phyloP scores from a whole-genome alignment of 64 coral and sea anemone species.

The Porites lutea region DNA sequence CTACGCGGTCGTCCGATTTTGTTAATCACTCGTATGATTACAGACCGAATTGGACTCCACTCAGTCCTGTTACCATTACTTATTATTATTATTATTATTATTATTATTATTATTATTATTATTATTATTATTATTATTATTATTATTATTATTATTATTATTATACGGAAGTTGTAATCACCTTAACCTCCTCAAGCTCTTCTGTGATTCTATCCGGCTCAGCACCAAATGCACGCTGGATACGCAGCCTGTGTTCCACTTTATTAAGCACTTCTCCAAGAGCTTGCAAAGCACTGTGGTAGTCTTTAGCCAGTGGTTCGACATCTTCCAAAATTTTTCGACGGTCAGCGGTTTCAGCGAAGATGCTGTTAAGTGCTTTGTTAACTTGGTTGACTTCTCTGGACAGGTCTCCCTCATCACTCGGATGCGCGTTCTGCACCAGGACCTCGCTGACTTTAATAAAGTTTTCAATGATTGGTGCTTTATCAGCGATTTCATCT shows the following conservation, averaged over 20 bases:
- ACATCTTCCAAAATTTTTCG: conserved; percentile 60
- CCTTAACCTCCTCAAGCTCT: conserved; percentile 77
- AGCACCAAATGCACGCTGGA: conserved; percentile 80
- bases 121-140: no score
- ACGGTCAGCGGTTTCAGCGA: conserved; percentile 28
- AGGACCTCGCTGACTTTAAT: conserved; percentile 68
- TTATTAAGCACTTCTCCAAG: conserved; percentile 66
- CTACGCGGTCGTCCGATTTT: no score
- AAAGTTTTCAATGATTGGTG: conserved; percentile 87
- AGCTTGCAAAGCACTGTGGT: conserved; percentile 70
- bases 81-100: no score
- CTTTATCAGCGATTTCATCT: conserved; percentile 76
- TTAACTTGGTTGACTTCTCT: conserved; percentile 73
- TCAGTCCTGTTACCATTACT: no score
- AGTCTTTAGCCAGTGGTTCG: conserved; percentile 62
- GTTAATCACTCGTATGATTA: no score
- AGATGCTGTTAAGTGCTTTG: conserved; percentile 71
- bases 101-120: no score
- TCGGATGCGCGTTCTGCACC: conserved; percentile 69
- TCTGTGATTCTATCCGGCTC: conserved; percentile 80
- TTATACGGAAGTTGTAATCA: neutral
- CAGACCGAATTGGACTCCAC: no score
- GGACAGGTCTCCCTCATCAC: conserved; percentile 52
- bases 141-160: no score
- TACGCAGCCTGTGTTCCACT: conserved; percentile 70